Evolutionary conservation across 2,888 invertebrate genomes (phyloP).

Genomic region (Blomia tropicalis): DNA sequence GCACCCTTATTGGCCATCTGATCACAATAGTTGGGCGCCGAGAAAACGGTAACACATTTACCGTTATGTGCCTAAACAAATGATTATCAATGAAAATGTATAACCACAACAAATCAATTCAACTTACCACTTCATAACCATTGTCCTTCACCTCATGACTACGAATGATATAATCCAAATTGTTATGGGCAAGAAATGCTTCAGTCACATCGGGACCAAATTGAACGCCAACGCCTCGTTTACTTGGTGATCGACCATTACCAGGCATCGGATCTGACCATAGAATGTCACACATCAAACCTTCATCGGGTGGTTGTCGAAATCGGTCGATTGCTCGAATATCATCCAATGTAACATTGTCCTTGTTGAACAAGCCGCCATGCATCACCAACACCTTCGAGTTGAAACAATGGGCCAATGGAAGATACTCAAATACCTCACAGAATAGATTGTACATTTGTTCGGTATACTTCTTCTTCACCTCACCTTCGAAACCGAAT

Average conservation of each 20-base stretch:
- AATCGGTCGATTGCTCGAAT: conserved; percentile 75
- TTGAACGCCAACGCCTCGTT: conserved; percentile 93
- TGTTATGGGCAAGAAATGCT: conserved; percentile 63
- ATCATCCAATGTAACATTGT: conserved; percentile 80
- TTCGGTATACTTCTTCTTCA: conserved; percentile 78
- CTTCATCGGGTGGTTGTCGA: conserved; percentile 91
- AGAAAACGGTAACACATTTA: conserved; percentile 95
- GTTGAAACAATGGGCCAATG: conserved; percentile 87
- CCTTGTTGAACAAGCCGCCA: conserved; percentile 86
- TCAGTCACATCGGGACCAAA: conserved; percentile 94
- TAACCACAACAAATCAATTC: not conserved
- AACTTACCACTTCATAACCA: conserved; percentile 61
- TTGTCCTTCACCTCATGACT: conserved; percentile 95
- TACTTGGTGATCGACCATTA: conserved; percentile 72
- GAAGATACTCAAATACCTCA: conserved; percentile 95
- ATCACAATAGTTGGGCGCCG: conserved; percentile 99
- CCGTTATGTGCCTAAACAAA: conserved; percentile 60
- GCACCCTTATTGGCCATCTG: conserved; percentile 98
- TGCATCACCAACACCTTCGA: conserved; percentile 76
- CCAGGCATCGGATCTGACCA: conserved; percentile 97
- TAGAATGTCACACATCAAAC: conserved; percentile 91
- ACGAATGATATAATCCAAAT: conserved; percentile 78
- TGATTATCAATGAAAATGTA: not conserved
- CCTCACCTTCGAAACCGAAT: conserved; percentile 98
- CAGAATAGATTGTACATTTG: conserved; percentile 96